phyloP scores from a whole-genome alignment of 2,797 vertebrate genomes.

The Setipinna tenuifilis region DNA sequence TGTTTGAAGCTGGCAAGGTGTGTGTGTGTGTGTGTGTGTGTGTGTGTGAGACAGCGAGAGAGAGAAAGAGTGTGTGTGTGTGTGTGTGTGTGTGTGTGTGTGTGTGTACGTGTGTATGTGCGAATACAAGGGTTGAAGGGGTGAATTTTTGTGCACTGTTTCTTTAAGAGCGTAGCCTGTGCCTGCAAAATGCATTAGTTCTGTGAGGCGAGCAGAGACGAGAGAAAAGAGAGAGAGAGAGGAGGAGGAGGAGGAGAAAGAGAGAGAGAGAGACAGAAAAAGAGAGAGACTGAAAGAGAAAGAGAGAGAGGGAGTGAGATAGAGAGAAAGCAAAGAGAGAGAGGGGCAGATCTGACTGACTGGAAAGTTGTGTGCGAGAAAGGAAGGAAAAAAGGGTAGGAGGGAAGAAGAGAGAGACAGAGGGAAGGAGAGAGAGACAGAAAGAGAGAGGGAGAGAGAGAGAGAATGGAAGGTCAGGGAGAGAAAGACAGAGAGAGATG shows the following conservation, averaged over 20 bases:
- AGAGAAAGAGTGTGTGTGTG: neutral
- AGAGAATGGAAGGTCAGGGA: neutral
- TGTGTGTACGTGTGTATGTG: neutral
- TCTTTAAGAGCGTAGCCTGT: constrained; percentile 2
- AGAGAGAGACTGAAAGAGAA: neutral
- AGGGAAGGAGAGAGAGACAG: neutral
- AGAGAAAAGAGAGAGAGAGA: neutral
- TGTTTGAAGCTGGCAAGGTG: constrained; percentile 17
- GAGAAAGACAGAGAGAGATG: neutral
- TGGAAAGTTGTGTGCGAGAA: constrained; percentile 5
- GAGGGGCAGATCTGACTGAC: neutral
- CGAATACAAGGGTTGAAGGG: neutral
- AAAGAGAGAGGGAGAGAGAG: neutral
- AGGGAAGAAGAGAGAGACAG: neutral
- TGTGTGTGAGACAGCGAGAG: neutral
- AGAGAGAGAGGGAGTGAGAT: no score
- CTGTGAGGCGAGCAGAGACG: constrained; percentile 10
- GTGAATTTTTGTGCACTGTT: neutral
- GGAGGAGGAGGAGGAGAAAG: neutral
- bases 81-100: neutral
- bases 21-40: neutral
- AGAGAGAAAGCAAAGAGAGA: neutral
- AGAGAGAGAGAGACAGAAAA: neutral
- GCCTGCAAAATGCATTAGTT: constrained; percentile 20
- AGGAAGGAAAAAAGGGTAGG: neutral